Percentiles rank a stretch among this genome's conserved stretches.
Conservation (phyloP, 2,888 invertebrate genomes). For the Magallana nippona region DNA sequence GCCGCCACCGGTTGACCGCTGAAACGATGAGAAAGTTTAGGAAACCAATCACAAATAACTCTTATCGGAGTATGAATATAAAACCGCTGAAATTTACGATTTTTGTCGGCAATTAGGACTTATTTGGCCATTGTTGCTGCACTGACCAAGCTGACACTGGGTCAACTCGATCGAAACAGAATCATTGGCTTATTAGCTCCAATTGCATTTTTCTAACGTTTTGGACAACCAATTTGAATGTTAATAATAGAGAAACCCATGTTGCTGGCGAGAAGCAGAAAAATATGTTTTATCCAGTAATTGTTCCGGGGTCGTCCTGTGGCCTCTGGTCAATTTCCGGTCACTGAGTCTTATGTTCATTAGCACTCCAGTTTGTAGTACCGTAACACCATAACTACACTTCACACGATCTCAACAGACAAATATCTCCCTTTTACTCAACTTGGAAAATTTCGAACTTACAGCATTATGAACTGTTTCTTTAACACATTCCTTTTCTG, state of each 20-base stretch:
- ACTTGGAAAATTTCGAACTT: no score
- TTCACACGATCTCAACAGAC: neutral
- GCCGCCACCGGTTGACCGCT: constrained; percentile 24
- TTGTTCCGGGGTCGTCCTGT: neutral
- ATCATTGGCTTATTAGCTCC: constrained; percentile 35
- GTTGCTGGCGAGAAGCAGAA: constrained; percentile 32
- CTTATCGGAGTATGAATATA: constrained; percentile 14
- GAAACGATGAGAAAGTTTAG: constrained; percentile 42
- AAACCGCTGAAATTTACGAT: constrained; percentile 28
- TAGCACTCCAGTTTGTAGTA: constrained; percentile 27
- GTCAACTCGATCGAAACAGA: constrained; percentile 32
- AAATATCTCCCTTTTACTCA: no score
- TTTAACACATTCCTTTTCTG: no score
- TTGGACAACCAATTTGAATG: constrained; percentile 30
- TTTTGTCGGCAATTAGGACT: constrained; percentile 35
- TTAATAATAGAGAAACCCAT: constrained; percentile 18
- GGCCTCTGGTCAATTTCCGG: constrained; percentile 29
- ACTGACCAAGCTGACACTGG: constrained; percentile 25
- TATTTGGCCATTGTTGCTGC: constrained; percentile 12
- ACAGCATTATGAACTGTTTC: no score
- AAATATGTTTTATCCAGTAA: constrained; percentile 26
- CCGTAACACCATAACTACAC: neutral
- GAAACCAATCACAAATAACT: constrained; percentile 29
- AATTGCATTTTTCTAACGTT: constrained; percentile 32
- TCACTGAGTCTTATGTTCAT: constrained; percentile 24